Evolutionary conservation across 2,113 vertebrate species (phyloP), one percentile per base, ranked within the genome.

Genomic region (Sorex fumeus): DNA sequence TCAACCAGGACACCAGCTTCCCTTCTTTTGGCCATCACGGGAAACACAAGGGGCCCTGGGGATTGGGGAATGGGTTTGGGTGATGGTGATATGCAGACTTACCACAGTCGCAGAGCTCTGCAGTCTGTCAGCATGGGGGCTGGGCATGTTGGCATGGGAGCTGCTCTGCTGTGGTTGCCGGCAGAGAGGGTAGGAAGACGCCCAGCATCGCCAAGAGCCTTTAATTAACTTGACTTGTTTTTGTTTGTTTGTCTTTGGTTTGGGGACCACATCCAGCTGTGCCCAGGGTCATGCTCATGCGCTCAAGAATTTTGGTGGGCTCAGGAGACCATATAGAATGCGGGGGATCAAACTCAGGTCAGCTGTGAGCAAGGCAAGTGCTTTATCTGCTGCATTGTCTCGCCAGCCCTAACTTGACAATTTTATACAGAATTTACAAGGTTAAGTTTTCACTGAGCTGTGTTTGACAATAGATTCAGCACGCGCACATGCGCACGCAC

Each of bases 391-490:
- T 47, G 45, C 6, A 47, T 11, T 47, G 11, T 47, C 45, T 47
- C 45, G 6, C 45, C 11, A 11, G 45, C 45, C 45, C 6, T 67
- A 53, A 74, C 78, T 70, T 32, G 47, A 67, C 23, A 40, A 57
- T 78, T 87, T 89, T 57, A 34, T 18, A 47, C 10, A 89, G 77
- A 79, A 62, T 3, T 62, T 87, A 75, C 21, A 75, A 53, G 6
- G 6, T 34, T 28, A 45, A 23, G 18, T 92, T 43, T 81, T 28
- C 28, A 27, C 23, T 45, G 32, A 92, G 19, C 57, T 83, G 34
- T 84, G 28, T 81, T 76, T 78, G 27, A 53, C 84, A 66, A 53
- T n/a, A 80, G 23, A 28, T 21, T 88, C 71, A 82, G 72, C 25
- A 40, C 5, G 80, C n/a, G 74, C 53, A 57, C 16, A 57, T 16